Base-by-base conservation (phyloP, 1,140 invertebrate species). In the Aphelenchoides fujianensis region DNA sequence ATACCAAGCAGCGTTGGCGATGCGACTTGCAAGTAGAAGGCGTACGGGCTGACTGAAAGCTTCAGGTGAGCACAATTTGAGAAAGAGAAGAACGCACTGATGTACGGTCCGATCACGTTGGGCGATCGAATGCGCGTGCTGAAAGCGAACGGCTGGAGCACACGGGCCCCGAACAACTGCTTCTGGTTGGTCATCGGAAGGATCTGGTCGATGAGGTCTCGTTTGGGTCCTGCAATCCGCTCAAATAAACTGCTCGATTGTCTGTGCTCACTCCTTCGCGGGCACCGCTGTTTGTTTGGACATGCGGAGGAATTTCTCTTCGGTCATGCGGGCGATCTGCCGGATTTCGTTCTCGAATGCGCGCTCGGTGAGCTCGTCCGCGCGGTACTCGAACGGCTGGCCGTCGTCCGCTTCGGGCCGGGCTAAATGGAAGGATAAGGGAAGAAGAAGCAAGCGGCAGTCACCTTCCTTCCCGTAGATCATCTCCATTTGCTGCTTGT, bases 21-120 rank as follows among this genome's bases (percentile, higher is more conserved):
- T 3, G 7, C 28, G 16, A 36, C 27, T 31, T 66, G 63, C 53
- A 66, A 12, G 53, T 32, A 66, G 34, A 66, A 66, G 27, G 63
- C 63, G 3, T 36, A 66, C 63, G 63, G 63, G 28, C 36, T 41
- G n/a, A 66, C 12, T n/a, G n/a, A n/a, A n/a, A n/a, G n/a, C n/a
- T n/a, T n/a, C n/a, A n/a, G n/a, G n/a, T n/a, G n/a, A n/a, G n/a
- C n/a, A n/a, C n/a, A n/a, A n/a, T n/a, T n/a, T n/a, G n/a, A n/a
- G n/a, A n/a, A n/a, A n/a, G n/a, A n/a, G n/a, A n/a, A n/a, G n/a
- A n/a, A n/a, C n/a, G n/a, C n/a, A n/a, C n/a, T n/a, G 34, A 66
- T 66, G 36, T 66, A 66, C 37, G 31, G 31, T 27, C 63, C 63
- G 36, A 66, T 2, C 2, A 66, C 30, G 36, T 66, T 66, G 2